Evolutionary conservation across 2,888 invertebrate species (phyloP), one percentile per base, ranked within the genome.

Genomic region (Melanotus villosus): DNA sequence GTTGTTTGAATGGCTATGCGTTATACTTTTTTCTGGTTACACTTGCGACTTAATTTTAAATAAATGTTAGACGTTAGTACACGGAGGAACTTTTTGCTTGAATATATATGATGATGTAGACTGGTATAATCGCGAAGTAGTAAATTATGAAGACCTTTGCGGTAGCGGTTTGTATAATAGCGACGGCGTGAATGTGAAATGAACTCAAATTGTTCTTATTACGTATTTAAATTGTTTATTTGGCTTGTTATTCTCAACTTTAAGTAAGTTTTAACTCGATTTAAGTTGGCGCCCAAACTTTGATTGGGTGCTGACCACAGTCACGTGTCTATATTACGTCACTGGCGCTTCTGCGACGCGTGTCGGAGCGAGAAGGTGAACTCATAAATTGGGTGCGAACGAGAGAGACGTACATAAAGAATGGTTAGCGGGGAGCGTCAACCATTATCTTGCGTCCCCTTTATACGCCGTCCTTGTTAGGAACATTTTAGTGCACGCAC

Each of bases 391-490:
- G 80, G 79, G 75, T 82, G 83, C 80, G 84, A 83, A 82, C 82
- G 84, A 84, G 84, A 85, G 85, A 84, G 85, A 84, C 82, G 82
- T 79, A 79, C 85, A 85, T 85, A 85, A 85, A 85, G 85, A 84
- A 85, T 84, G 84, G 83, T 84, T 85, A 84, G 85, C 83, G 84
- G 84, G 84, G 84, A 84, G 84, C 84, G 84, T 84, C 85, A 84
- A 85, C 85, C 85, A 85, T 85, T 85, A 85, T 85, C 84, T 84
- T 81, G 83, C 82, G 80, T 82, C 83, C 83, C 82, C 79, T 76
- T 76, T 76, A 70, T 71, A 65, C 68, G 73, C 78, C 75, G 75
- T 80, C 80, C 80, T 78, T 76, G 75, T 83, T 78, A 69, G 73
- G 70, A 75, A 72, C 68, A 65, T 69, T 72, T 62, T 68, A 64